Conservation (phyloP, 1,140 invertebrate species). For the Hyles vespertilio region DNA sequence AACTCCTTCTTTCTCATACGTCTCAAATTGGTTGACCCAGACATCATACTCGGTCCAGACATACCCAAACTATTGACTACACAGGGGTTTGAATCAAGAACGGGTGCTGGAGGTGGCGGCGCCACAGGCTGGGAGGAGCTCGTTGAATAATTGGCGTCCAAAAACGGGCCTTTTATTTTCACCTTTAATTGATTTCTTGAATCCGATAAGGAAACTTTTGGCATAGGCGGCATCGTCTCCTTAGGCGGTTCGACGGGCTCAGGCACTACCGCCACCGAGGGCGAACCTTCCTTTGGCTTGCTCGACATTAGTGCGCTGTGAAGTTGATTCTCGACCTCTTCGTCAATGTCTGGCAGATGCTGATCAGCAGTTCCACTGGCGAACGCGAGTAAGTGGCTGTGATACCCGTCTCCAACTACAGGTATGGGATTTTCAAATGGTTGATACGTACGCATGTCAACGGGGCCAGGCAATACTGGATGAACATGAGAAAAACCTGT, state of each 20-base stretch:
- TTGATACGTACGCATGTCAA: slow-evolving; percentile 91
- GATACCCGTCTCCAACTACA: slow-evolving; percentile 59
- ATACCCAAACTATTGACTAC: slow-evolving; percentile 42
- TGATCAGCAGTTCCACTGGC: slow-evolving; percentile 80
- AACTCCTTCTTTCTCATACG: slow-evolving; percentile 94
- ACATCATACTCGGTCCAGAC: slow-evolving; percentile 51
- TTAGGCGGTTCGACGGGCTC: slow-evolving; percentile 68
- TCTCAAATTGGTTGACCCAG: slow-evolving; percentile 84
- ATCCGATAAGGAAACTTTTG: slow-evolving; percentile 83
- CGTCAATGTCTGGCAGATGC: slow-evolving; percentile 82
- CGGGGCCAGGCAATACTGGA: slow-evolving; percentile 87
- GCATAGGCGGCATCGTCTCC: slow-evolving; percentile 72
- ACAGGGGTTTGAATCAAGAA: slow-evolving; percentile 69
- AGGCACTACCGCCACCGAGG: slow-evolving; percentile 30
- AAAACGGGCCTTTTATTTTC: slow-evolving; percentile 92
- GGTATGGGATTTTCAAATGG: slow-evolving; percentile 62
- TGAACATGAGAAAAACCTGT: slow-evolving; percentile 78
- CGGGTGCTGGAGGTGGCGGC: slow-evolving; percentile 76
- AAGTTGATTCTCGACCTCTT: slow-evolving; percentile 87
- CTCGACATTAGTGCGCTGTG: slow-evolving; percentile 80
- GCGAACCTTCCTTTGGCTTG: slow-evolving; percentile 42
- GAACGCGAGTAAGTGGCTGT: slow-evolving; percentile 80
- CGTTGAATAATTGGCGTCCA: slow-evolving; percentile 84
- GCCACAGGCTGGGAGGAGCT: slow-evolving; percentile 68
- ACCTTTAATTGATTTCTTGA: slow-evolving; percentile 91